These are phyloP conservation scores for Actinopyga echinites DNA, from an alignment of 53 echinoderm and acorn worm genomes.

Conservation along the genomic window DNA sequence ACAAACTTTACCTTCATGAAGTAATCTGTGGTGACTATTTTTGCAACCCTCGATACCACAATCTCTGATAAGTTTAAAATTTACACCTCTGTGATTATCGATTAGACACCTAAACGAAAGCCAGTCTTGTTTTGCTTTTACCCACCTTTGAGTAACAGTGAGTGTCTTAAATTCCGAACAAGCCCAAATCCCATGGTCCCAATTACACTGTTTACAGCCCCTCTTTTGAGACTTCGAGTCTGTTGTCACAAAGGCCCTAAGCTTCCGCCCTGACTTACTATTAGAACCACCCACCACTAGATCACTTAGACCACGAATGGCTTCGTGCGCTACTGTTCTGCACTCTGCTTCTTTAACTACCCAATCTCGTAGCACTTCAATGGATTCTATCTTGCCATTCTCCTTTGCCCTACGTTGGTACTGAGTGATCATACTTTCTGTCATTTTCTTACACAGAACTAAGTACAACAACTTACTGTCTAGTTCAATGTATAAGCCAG, in stretches of 20 bases:
- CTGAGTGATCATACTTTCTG: no score
- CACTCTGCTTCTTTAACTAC: not conserved
- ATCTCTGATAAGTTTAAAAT: not conserved
- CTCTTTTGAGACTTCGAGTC: not conserved
- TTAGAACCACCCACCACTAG: not conserved
- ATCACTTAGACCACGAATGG: not conserved
- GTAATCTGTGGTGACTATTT: no score
- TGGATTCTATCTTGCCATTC: no score
- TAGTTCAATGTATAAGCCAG: no score
- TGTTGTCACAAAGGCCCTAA: not conserved
- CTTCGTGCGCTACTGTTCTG: constrained; percentile 5
- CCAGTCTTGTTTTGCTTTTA: not conserved
- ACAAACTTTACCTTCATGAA: not conserved
- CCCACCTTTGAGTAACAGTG: not conserved
- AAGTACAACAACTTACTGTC: no score
- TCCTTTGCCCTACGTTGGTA: no score
- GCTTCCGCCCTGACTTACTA: not conserved
- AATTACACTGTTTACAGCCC: no score
- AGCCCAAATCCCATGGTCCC: constrained; percentile 10
- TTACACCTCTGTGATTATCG: not conserved
- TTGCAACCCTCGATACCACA: not conserved
- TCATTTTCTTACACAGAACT: no score
- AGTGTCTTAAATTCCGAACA: no score
- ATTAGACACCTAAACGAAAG: not conserved
- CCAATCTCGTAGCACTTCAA: not conserved